Conservation (phyloP, 2,797 vertebrate genomes). For the Pitangus sulphuratus region DNA sequence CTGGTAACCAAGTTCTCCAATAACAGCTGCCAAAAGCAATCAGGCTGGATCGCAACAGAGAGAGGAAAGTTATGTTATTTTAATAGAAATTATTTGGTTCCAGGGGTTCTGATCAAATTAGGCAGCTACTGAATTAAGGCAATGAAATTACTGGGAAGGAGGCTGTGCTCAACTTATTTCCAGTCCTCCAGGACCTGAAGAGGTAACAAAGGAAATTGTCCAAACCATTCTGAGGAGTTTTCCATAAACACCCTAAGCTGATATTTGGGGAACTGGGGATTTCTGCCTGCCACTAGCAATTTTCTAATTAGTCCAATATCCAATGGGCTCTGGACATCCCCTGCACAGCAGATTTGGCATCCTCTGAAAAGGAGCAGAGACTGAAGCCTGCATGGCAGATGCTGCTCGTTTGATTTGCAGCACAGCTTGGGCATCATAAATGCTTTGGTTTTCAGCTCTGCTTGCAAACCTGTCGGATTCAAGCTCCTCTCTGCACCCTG, state of each 20-base stretch:
- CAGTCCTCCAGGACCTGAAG: neutral
- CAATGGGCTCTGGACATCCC: neutral
- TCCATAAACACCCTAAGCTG: neutral
- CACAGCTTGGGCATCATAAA: neutral
- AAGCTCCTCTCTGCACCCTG: neutral
- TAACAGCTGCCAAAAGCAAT: constrained; percentile 46
- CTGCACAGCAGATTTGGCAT: neutral
- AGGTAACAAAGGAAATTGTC: neutral
- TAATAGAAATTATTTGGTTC: constrained; percentile 62
- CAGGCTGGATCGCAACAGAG: constrained; percentile 20
- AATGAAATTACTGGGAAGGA: constrained; percentile 57
- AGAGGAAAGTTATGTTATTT: constrained; percentile 41
- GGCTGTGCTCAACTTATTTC: constrained; percentile 21
- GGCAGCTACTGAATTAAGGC: constrained; percentile 62
- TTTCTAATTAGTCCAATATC: constrained; percentile 34
- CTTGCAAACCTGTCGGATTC: neutral
- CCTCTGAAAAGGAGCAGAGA: neutral
- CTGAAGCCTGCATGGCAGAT: neutral
- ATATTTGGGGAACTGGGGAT: constrained; percentile 17
- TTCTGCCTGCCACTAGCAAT: constrained; percentile 45
- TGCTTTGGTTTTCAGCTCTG: neutral
- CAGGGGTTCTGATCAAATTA: constrained; percentile 62
- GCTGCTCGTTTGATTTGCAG: neutral
- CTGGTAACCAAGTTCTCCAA: neutral
- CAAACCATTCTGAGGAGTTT: neutral